Percentiles rank a stretch among this genome's conserved stretches.
Evolutionary conservation across 2,797 vertebrate species (phyloP).

Genomic region (Hephaestus fuliginosus): DNA sequence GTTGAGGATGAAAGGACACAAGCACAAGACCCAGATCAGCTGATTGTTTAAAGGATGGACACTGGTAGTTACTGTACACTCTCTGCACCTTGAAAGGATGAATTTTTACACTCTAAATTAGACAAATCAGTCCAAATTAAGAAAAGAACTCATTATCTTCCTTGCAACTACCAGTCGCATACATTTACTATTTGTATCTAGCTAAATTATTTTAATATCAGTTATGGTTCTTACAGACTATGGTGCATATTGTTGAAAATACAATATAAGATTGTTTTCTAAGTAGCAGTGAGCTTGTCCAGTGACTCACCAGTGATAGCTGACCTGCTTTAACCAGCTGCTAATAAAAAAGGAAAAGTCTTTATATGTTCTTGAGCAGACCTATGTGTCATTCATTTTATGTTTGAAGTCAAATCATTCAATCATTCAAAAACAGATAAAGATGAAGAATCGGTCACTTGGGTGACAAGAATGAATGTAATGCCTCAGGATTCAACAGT

Average conservation of each 20-base stretch:
- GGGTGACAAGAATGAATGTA: background rate
- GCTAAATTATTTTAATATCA: background rate
- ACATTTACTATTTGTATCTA: background rate
- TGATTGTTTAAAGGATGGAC: conserved; percentile 27
- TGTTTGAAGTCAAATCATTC: background rate
- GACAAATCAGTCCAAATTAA: conserved; percentile 12
- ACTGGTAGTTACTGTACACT: background rate
- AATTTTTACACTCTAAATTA: conserved; percentile 6
- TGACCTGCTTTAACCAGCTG: conserved; percentile 11
- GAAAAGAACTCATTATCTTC: conserved; percentile 1
- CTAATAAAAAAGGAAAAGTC: background rate
- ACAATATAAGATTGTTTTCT: background rate
- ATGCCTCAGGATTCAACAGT: conserved; percentile 3
- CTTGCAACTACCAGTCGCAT: background rate
- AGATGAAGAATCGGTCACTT: conserved; percentile 1
- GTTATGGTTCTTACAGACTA: background rate
- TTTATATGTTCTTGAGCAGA: background rate
- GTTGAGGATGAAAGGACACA: conserved; percentile 45
- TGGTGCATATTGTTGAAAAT: background rate
- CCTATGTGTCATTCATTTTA: no score
- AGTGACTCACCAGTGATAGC: background rate
- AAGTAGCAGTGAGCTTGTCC: background rate
- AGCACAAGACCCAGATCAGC: conserved; percentile 14
- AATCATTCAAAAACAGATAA: background rate
- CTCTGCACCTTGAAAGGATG: conserved; percentile 5